Base-by-base conservation (phyloP, 2,888 invertebrate genomes). In the Macroteleia sp. region DNA sequence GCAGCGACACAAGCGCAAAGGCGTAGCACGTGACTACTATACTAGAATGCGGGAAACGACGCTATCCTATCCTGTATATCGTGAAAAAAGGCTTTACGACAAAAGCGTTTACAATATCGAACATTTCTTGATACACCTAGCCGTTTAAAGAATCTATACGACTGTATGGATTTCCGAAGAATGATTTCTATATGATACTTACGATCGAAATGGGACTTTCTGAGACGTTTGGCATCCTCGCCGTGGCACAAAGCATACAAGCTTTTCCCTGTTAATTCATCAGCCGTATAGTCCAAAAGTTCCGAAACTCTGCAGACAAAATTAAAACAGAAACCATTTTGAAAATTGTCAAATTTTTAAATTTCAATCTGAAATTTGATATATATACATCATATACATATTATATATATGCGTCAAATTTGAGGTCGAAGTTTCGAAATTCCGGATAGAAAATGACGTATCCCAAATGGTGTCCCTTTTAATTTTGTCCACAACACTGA, bases 191-290 rank as follows among this genome's bases (percentile, higher is more conserved):
- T n/a, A 44, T 14, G n/a, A 54, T 73, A 96, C 98, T 97, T 94
- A 99, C 98, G 94, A 93, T 99, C 98, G 91, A 96, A 94, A 92
- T 99, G 99, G 91, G 97, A 96, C 93, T 98, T 98, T 87, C 97
- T 94, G 89, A 99, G 94, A 92, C 96, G 97, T 92, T 96, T 96
- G 67, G 98, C 97, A 91, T 99, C 99, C 92, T 98, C 98, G 34
- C 98, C 98, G 91, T 99, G 98, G 92, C 98, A 98, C 85, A 98
- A 93, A 39, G 97, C 95, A 92, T 99, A 99, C 81, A 99, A 93
- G 92, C 97, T 98, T 92, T 96, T 96, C 83, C 97, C 98, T 81
- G 97, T 97, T 81, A 99, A 92, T 92, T 99, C 98, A 85, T 99
- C 99, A 3, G 98, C 95, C 17, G 96, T 95, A 91, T 98, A 98